phyloP scores from a whole-genome alignment of 2,113 vertebrate species.

The Osmerus mordax region DNA sequence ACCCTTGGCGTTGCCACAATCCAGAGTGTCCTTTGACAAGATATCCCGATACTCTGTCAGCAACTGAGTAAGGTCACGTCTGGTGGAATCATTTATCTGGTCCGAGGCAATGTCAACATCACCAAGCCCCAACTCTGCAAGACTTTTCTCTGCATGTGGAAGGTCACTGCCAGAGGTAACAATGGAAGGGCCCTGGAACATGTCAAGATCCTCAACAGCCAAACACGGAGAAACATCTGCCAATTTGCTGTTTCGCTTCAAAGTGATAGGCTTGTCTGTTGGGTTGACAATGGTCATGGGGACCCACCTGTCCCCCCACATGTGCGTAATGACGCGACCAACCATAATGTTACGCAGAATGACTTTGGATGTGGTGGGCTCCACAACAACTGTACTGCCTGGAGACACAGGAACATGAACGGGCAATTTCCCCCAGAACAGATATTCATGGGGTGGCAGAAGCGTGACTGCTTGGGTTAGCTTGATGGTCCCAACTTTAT shows the following conservation, averaged over 20 bases:
- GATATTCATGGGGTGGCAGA: too few relatives aligned
- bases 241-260: slow-evolving; percentile 6
- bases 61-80: not conserved
- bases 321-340: not conserved
- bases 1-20: slow-evolving; percentile 19
- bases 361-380: too few relatives aligned
- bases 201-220: not conserved
- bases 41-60: slow-evolving; percentile 9
- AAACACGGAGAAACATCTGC: slow-evolving; percentile 3
- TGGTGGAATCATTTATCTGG: not conserved
- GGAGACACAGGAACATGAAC: too few relatives aligned
- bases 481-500: too few relatives aligned
- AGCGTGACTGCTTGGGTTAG: too few relatives aligned
- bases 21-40: slow-evolving; percentile 22
- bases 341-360: not conserved
- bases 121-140: not conserved
- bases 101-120: not conserved
- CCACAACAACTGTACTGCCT: too few relatives aligned
- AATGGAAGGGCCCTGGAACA: not conserved
- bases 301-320: slow-evolving; percentile 6
- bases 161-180: too few relatives aligned
- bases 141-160: too few relatives aligned
- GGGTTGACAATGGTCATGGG: slow-evolving; percentile 5
- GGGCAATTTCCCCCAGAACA: too few relatives aligned
- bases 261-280: not conserved